Percentiles rank a stretch among this genome's conserved stretches.
Evolutionary conservation across 2,113 vertebrate genomes (phyloP).

Genomic region (Bos indicus): DNA sequence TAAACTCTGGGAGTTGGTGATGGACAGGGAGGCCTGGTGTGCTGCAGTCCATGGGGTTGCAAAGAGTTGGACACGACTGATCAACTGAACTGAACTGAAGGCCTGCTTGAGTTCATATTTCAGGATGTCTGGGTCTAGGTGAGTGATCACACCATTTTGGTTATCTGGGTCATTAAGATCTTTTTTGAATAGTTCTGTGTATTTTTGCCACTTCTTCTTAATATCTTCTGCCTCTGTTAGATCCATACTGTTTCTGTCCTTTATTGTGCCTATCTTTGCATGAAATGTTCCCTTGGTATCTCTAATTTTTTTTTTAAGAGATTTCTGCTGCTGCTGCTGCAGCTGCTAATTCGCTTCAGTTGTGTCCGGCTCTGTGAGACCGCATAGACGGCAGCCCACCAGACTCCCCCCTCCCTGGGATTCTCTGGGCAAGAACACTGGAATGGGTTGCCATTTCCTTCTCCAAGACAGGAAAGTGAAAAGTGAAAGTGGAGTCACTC

Average conservation of each 20-base stretch:
- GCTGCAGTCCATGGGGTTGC: not conserved
- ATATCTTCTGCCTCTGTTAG: not conserved
- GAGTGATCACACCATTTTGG: not conserved
- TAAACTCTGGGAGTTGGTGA: not conserved
- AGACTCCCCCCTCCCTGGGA: no score
- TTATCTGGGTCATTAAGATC: not conserved
- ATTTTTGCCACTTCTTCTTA: not conserved
- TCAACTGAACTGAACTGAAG: not conserved
- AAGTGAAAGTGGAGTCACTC: not conserved
- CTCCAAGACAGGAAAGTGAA: no score
- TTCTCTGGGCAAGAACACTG: no score
- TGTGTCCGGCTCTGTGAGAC: accelerated
- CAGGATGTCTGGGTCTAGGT: not conserved
- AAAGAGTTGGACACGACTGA: not conserved
- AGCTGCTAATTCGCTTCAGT: no score
- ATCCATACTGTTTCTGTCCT: not conserved
- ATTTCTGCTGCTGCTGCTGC: not conserved
- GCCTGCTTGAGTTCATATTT: not conserved
- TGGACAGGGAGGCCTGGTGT: not conserved
- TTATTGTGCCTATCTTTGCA: not conserved
- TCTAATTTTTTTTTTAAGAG: not conserved
- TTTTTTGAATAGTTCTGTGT: not conserved
- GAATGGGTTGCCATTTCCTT: no score
- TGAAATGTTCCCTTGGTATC: not conserved
- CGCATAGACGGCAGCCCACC: no score